These are phyloP conservation scores for Eilema caniola DNA, from an alignment of 2,888 invertebrate genomes.

Conservation along the genomic window DNA sequence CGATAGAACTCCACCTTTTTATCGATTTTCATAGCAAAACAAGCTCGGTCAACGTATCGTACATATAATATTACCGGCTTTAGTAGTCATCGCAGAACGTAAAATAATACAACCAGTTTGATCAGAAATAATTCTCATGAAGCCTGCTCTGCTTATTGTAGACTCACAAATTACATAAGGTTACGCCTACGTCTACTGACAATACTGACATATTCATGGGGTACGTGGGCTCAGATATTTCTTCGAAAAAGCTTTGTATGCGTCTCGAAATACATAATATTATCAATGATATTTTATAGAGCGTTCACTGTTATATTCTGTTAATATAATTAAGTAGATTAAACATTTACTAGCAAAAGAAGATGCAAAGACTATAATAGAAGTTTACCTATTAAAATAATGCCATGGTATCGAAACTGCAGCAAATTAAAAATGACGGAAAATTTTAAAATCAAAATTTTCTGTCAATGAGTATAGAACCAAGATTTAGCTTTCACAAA, in stretches of 20 bases:
- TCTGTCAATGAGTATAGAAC: neutral
- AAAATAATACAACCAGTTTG: constrained; percentile 32
- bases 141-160: constrained; percentile 19
- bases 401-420: too few species aligned
- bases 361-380: too few species aligned
- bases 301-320: neutral
- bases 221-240: constrained; percentile 31
- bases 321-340: neutral
- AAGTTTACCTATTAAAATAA: too few species aligned
- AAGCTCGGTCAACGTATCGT: constrained; percentile 50
- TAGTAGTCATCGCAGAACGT: constrained; percentile 13
- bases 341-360: neutral
- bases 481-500: neutral
- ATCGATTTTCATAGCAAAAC: constrained; percentile 52
- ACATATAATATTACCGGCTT: neutral
- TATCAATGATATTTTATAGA: neutral
- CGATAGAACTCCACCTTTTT: constrained; percentile 37
- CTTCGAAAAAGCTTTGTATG: constrained; percentile 21
- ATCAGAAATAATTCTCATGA: constrained; percentile 28
- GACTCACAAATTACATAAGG: constrained; percentile 29
- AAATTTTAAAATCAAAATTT: too few species aligned
- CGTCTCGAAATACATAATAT: constrained; percentile 1
- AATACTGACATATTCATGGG: constrained; percentile 23
- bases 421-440: too few species aligned
- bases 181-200: constrained; percentile 31